Evolutionary conservation across 2,797 vertebrate species (phyloP), one percentile per base, ranked within the genome.

Genomic region (Scomberomorus guttatus): DNA sequence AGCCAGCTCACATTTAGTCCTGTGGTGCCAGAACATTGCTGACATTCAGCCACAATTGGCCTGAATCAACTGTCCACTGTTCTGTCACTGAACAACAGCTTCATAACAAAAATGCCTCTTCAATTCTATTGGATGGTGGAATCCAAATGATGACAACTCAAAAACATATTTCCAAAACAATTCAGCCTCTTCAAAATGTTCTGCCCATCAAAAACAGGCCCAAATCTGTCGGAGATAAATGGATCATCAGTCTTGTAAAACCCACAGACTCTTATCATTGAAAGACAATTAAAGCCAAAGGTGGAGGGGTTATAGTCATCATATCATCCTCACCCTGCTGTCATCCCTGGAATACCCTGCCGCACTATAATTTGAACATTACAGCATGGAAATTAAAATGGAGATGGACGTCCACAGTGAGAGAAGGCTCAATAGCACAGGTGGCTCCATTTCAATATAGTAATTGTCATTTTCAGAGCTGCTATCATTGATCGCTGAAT

Each of bases 401-500:
- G 27, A 48, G 22, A 39, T 46, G 12, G 39, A 60, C 0, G 29
- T 2, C 27, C 51, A 4, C 22, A 11, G n/a, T 3, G 48, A 50
- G 27, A 46, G n/a, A 50, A 42, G 22, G 7, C 4, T 61, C n/a
- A 20, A 0, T 4, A 14, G 8, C 17, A 13, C 59, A 60, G 14
- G 51, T 52, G 61, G n/a, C 59, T 72, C 25, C 4, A 9, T 56
- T 66, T 75, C 29, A 66, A 6, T 48, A n/a, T 32, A 17, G 42
- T 52, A 9, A 76, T 52, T 39, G n/a, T 51, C 10, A 0, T 51
- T 70, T 54, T 57, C 39, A 46, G 72, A 50, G 67, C 18, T 29
- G 12, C 75, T 15, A 2, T 58, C 24, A 14, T n/a, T 2, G 46
- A 25, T 22, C 0, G 17, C 48, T 24, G 24, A 65, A 13, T 14